Conservation (phyloP, 2,888 invertebrate species). For the Idaea dimidiata region DNA sequence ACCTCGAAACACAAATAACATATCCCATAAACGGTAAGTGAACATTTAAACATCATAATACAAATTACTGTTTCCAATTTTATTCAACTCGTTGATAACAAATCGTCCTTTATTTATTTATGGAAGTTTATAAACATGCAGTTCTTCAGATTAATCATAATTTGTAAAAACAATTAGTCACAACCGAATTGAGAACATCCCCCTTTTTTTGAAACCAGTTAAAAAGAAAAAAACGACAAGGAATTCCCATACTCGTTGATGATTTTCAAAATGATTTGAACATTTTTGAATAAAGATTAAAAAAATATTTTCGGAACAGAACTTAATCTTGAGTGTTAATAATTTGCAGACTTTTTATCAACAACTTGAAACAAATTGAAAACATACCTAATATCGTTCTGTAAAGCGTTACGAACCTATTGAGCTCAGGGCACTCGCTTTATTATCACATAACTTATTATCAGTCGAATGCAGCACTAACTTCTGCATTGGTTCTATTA, state of each 20-base stretch:
- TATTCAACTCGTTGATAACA: not conserved
- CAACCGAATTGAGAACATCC: no score
- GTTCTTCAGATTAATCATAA: no score
- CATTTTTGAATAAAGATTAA: no score
- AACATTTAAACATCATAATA: conserved; percentile 38
- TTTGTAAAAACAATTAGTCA: no score
- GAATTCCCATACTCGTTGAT: no score
- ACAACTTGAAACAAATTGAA: conserved; percentile 27
- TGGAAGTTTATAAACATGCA: no score
- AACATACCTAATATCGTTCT: conserved; percentile 57
- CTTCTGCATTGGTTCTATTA: conserved; percentile 78
- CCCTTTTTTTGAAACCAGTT: no score
- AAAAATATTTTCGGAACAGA: no score
- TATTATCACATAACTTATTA: conserved; percentile 79
- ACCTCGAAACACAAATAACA: no score
- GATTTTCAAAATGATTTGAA: no score
- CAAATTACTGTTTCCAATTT: not conserved
- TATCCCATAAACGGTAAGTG: conserved; percentile 38
- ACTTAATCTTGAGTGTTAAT: not conserved
- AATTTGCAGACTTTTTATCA: conserved; percentile 5
- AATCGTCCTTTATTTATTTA: not conserved
- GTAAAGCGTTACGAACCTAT: conserved; percentile 67
- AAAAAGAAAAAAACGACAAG: no score
- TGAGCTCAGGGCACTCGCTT: conserved; percentile 74
- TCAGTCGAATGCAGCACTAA: conserved; percentile 78